These are phyloP conservation scores for Drosophila aldrichi DNA, from an alignment of 2,888 invertebrate genomes.

Conservation along the genomic window DNA sequence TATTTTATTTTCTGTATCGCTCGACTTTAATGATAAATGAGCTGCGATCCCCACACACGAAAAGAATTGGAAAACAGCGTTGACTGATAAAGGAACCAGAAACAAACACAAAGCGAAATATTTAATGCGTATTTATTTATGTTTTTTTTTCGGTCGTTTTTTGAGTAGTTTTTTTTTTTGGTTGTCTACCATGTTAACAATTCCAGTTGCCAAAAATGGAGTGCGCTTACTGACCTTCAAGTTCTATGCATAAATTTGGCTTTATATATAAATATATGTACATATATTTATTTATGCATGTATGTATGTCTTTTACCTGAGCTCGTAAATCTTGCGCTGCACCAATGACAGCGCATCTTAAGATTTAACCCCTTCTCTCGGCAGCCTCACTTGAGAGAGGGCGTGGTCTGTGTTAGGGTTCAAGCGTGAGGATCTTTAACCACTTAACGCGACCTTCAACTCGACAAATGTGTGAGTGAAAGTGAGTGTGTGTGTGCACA, in stretches of 20 bases:
- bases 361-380: slow-evolving; percentile 50
- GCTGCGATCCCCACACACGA: slow-evolving; percentile 41
- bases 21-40: slow-evolving; percentile 63
- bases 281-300: neutral
- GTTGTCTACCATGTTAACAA: slow-evolving; percentile 6
- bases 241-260: slow-evolving; percentile 44
- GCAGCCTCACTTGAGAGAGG: slow-evolving; percentile 29
- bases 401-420: slow-evolving; percentile 49
- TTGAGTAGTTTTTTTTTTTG: slow-evolving; percentile 4
- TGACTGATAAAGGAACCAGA: slow-evolving; percentile 55
- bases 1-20: slow-evolving; percentile 24
- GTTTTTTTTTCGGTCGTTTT: neutral
- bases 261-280: slow-evolving; percentile 28
- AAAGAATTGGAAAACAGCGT: slow-evolving; percentile 28
- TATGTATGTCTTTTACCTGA: slow-evolving; percentile 49
- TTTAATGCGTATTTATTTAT: slow-evolving; percentile 30
- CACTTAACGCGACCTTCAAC: slow-evolving; percentile 45
- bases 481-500: slow-evolving; percentile 49
- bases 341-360: slow-evolving; percentile 67
- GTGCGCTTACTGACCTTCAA: slow-evolving; percentile 41
- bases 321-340: slow-evolving; percentile 49
- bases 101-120: slow-evolving; percentile 13
- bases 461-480: slow-evolving; percentile 20
- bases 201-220: slow-evolving; percentile 70
- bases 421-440: slow-evolving; percentile 46